phyloP scores from a whole-genome alignment of 2,888 invertebrate species.

The Chironomus tentans region DNA sequence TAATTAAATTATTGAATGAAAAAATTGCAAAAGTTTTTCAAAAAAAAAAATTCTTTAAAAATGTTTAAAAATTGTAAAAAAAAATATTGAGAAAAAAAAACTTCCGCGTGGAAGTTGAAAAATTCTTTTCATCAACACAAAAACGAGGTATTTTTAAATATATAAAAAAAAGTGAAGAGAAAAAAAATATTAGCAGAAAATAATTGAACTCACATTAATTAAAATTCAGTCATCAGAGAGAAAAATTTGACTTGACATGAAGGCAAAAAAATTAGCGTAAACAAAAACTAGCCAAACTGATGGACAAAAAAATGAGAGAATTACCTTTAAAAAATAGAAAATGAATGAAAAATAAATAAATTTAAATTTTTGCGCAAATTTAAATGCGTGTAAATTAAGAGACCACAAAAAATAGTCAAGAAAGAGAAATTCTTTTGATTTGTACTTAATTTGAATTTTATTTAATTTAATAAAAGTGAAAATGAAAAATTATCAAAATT shows the following conservation, averaged over 20 bases:
- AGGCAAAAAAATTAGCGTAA: not conserved
- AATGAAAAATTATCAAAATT: not conserved
- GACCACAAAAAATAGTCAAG: no score
- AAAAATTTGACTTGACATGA: not conserved
- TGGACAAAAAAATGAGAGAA: not conserved
- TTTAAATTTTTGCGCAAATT: not conserved
- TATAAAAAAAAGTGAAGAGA: not conserved
- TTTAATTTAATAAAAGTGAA: not conserved
- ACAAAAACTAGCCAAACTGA: not conserved
- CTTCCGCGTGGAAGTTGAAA: not conserved
- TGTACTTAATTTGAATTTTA: no score
- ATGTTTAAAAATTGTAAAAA: not conserved
- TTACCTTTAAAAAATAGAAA: not conserved
- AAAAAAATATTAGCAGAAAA: not conserved
- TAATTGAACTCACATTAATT: not conserved
- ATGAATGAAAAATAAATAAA: not conserved
- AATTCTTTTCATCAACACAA: not conserved
- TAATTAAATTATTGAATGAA: not conserved
- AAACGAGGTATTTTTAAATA: conserved; percentile 10
- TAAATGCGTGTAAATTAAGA: no score
- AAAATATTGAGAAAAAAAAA: not conserved
- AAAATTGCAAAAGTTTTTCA: not conserved
- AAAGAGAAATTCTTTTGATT: no score
- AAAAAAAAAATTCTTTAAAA: not conserved
- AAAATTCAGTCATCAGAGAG: not conserved